Base-by-base conservation (phyloP, 1,140 invertebrate species). In the Atta colombica region DNA sequence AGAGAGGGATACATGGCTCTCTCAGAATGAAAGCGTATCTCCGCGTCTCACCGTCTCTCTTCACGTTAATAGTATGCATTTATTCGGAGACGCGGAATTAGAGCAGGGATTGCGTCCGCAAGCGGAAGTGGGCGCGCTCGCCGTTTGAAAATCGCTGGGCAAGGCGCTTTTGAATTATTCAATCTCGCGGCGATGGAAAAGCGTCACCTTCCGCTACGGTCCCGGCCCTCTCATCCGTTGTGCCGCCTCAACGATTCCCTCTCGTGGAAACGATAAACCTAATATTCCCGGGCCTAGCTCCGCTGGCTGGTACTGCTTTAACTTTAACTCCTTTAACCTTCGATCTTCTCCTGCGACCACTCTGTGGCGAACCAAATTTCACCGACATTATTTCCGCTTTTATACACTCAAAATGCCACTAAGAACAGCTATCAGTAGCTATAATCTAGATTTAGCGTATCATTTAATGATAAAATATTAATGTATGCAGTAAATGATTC, bases 121-220 rank as follows among this genome's bases (percentile, higher is more conserved):
- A 69, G 82, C 87, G 88, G 82, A 89, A 92, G 92, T 92, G 90
- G 91, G 89, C 81, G 87, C 81, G 88, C 88, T 90, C 88, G 77
- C 65, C 88, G 92, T 91, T 92, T 89, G 92, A 92, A 93, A 93
- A 93, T 93, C 90, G 92, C 91, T 92, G 90, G 90, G 91, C 90
- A 92, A 92, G 92, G 90, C 87, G 92, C 88, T 91, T 92, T 87
- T 93, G 92, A 93, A 93, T 93, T 92, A 93, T 93, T 93, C 92
- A 93, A 92, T 93, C 91, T 92, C 87, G 80, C 86, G 90, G 89
- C 92, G 92, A 93, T 89, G 85, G 87, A 86, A 90, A 92, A 91
- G 69, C 88, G 78, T 90, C 85, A 77, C 75, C 90, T 87, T 87
- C 80, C 84, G 87, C 72, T 88, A 58, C 39, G 66, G 53, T 89